Percentiles rank a stretch among this genome's conserved stretches.
Evolutionary conservation across 1,140 invertebrate species (phyloP).

Genomic region (Conus ventricosus): DNA sequence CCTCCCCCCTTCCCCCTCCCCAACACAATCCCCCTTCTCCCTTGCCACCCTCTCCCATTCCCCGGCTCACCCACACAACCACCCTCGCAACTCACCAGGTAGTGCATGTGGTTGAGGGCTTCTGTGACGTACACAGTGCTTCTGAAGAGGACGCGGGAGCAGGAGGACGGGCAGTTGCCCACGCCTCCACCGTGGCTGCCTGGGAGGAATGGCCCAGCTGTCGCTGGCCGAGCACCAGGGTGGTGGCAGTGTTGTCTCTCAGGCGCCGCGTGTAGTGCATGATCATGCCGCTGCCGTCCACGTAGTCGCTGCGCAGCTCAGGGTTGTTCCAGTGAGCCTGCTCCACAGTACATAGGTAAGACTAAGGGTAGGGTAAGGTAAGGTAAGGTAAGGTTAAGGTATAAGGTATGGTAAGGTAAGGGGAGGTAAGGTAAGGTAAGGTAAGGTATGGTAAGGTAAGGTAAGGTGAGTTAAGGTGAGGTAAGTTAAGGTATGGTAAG

Average conservation of each 20-base stretch:
- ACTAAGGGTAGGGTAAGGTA: too few species aligned
- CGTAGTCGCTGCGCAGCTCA: neutral
- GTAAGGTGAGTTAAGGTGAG: too few species aligned
- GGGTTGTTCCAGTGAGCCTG: conserved; percentile 45
- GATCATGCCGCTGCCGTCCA: neutral
- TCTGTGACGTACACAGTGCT: neutral
- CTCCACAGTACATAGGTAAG: too few species aligned
- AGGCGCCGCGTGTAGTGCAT: neutral
- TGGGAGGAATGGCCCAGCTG: neutral
- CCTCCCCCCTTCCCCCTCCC: too few species aligned
- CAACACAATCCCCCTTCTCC: too few species aligned
- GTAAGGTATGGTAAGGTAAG: too few species aligned
- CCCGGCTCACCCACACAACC: too few species aligned
- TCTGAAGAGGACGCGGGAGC: neutral
- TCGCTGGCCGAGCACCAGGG: neutral
- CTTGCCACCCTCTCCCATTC: too few species aligned
- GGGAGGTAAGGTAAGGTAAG: too few species aligned
- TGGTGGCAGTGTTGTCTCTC: neutral
- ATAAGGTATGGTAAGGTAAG: too few species aligned
- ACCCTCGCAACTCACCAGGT: neutral
- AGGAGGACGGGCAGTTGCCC: neutral
- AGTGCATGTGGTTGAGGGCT: conserved; percentile 1
- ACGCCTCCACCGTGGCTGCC: neutral
- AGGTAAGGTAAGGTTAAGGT: too few species aligned
- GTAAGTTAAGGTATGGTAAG: too few species aligned